These are phyloP conservation scores for Cathartes aura DNA, from an alignment of 2,113 vertebrate species.

Conservation along the genomic window DNA sequence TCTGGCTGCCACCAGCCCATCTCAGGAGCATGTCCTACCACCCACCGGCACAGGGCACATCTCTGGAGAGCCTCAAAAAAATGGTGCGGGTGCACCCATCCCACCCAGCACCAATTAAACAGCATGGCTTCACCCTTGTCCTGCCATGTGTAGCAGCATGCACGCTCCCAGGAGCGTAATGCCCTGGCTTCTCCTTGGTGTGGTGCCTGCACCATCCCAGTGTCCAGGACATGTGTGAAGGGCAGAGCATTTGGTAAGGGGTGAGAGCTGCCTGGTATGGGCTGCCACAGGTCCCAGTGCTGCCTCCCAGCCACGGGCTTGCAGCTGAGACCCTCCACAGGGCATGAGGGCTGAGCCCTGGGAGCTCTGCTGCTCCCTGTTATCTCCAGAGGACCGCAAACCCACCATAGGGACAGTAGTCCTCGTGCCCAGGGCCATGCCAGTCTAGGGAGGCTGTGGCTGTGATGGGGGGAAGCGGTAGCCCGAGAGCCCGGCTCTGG, in stretches of 20 bases:
- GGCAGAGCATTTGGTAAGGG: neutral
- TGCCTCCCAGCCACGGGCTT: neutral
- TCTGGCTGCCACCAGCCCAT: neutral
- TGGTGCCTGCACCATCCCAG: neutral
- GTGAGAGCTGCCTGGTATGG: neutral
- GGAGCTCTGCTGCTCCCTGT: neutral
- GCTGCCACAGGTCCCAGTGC: neutral
- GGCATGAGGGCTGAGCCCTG: neutral
- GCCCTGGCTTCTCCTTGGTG: neutral
- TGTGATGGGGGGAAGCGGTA: neutral
- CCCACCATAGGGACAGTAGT: neutral
- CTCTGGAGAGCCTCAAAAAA: neutral
- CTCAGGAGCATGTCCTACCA: neutral
- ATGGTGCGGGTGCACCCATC: neutral
- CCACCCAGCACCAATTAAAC: neutral
- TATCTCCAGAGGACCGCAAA: neutral
- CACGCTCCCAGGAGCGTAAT: neutral
- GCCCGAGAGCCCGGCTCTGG: neutral
- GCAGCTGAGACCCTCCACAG: neutral
- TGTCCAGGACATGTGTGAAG: neutral
- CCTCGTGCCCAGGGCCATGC: rapidly evolving
- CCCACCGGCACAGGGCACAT: neutral
- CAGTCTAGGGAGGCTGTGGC: neutral
- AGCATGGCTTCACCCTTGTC: neutral
- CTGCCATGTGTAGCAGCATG: neutral